Conservation (phyloP, 2,113 vertebrate genomes). For the Albula goreensis region DNA sequence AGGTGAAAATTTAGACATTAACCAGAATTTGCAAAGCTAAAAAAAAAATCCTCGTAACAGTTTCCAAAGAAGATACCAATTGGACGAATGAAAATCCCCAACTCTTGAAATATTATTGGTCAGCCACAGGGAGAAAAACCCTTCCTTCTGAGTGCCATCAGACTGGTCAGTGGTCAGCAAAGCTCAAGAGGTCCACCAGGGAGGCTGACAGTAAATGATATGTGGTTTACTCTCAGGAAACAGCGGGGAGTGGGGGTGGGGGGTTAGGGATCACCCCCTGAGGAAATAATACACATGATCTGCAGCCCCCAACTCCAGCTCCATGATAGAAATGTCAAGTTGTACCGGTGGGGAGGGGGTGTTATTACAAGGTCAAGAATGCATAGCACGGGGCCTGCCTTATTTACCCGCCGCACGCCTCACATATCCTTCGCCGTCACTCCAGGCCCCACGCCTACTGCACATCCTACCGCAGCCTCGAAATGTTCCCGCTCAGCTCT, state of each 20-base stretch:
- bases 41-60: neutral
- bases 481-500: too few species aligned
- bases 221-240: slow-evolving; percentile 47
- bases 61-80: neutral
- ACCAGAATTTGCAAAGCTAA: neutral
- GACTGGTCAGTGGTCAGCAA: neutral
- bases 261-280: slow-evolving; percentile 40
- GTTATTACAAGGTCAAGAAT: slow-evolving; percentile 33
- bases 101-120: neutral
- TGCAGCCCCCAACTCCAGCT: slow-evolving; percentile 23
- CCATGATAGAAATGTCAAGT: slow-evolving; percentile 50
- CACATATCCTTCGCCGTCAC: too few species aligned
- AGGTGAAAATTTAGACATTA: neutral
- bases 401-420: slow-evolving; percentile 17
- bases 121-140: neutral
- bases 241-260: slow-evolving; percentile 23
- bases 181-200: neutral
- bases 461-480: neutral
- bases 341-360: slow-evolving; percentile 16
- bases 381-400: neutral
- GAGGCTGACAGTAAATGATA: slow-evolving; percentile 43
- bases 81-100: slow-evolving; percentile 24
- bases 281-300: slow-evolving; percentile 52
- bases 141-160: too few species aligned
- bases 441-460: neutral